Base-by-base conservation (phyloP, 2,797 vertebrate genomes). In the Characodon lateralis region DNA sequence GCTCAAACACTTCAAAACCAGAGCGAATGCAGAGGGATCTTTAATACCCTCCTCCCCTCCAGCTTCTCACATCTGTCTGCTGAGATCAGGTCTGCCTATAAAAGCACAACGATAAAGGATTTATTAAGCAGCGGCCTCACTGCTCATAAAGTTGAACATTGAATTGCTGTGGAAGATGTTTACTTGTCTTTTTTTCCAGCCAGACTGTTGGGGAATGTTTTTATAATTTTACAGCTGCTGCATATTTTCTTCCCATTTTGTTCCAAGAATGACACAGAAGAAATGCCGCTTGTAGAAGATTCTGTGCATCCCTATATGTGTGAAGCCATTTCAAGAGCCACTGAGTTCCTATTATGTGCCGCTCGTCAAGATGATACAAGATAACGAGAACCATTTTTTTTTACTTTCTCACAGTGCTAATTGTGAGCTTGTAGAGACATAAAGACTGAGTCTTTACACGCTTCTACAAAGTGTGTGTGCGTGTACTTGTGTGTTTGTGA, bases 221-320 rank as follows among this genome's bases (percentile, higher is more conserved):
- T 74, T 48, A 48, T 20, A 22, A 2, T 56, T 79, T 82, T 92
- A 94, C 95, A 96, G 95, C 94, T 95, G 95, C 93, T 94, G 95
- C 93, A 86, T 87, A 89, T 96, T 96, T 94, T 93, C 88, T 94
- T 92, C 88, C 65, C 16, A 28, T 81, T 92, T 92, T 87, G 92
- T 95, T 94, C 93, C 93, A 96, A 93, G 91, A 94, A 90, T 92
- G 85, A 90, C 89, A 94, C 88, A 92, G 89, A 94, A 92, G 89
- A 77, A 90, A 89, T 5, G 9, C 71, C 56, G 69, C 41, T 89
- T 51, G 0, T 82, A 91, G 89, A n/a, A 74, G 85, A 92, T 89
- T 89, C 89, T 80, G 90, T 91, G 90, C 89, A 93, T 90, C 87
- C 89, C 12, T 85, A 81, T 6, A 59, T 22, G 31, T 77, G 76